Evolutionary conservation across 2,797 vertebrate genomes (phyloP).

Genomic region (Falco concolor): DNA sequence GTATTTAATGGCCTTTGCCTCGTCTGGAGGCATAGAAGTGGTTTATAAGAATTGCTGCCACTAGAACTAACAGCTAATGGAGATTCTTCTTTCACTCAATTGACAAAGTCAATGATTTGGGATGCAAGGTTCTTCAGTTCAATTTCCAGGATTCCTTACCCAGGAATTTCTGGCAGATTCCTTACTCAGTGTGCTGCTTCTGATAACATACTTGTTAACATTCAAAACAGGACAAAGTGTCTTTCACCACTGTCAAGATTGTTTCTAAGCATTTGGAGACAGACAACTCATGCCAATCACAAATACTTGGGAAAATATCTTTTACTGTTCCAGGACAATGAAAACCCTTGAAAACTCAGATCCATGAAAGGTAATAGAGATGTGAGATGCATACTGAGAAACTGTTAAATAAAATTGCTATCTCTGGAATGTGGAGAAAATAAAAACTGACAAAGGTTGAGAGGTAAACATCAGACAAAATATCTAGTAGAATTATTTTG

Average conservation of each 20-base stretch:
- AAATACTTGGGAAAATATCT: background rate
- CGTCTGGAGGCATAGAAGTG: background rate
- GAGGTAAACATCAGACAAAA: background rate
- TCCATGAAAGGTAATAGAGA: background rate
- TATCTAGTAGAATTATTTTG: background rate
- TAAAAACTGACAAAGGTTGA: background rate
- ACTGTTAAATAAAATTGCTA: background rate
- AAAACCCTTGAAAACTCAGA: background rate
- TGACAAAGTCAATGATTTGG: background rate
- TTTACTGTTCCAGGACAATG: background rate
- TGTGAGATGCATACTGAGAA: background rate
- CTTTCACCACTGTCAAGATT: background rate
- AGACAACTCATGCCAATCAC: background rate
- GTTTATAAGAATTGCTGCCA: background rate
- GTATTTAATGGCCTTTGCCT: conserved; percentile 16
- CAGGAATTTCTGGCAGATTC: background rate
- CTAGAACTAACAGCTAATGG: background rate
- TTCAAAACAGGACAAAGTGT: background rate
- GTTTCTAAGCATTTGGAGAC: background rate
- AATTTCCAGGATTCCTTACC: background rate
- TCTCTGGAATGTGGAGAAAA: background rate
- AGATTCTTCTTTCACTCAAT: background rate
- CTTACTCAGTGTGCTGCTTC: background rate
- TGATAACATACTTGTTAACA: background rate
- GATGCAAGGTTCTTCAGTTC: background rate